Conservation (phyloP, 23 tunicate genomes). For the Styela clava region DNA sequence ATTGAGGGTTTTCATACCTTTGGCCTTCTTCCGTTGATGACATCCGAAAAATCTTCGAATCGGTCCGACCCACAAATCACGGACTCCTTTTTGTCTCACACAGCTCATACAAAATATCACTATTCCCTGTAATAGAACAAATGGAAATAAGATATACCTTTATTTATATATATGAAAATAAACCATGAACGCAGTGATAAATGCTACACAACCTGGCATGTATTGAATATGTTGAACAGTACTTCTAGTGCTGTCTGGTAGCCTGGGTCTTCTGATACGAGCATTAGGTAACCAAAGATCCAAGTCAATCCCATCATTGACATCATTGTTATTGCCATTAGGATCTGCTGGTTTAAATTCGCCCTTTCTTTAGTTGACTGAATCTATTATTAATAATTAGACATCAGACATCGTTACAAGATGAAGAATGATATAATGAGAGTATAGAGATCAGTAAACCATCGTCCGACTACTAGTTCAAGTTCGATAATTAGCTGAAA, state of each 20-base stretch:
- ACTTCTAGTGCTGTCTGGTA: not conserved
- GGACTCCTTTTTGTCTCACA: slow-evolving; percentile 28
- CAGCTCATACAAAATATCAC: slow-evolving; percentile 27
- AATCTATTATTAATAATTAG: not conserved
- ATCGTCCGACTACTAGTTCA: too few species aligned
- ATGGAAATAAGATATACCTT: too few species aligned
- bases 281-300: slow-evolving; percentile 49
- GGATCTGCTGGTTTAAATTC: slow-evolving; percentile 27
- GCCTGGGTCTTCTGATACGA: not conserved
- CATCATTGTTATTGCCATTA: slow-evolving; percentile 52
- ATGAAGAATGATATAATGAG: too few species aligned
- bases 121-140: too few species aligned
- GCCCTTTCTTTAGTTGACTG: slow-evolving; percentile 15
- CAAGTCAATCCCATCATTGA: slow-evolving; percentile 50
- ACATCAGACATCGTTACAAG: too few species aligned
- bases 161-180: too few species aligned
- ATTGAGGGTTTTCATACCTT: not conserved
- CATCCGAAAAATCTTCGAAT: slow-evolving; percentile 6
- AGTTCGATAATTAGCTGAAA: too few species aligned
- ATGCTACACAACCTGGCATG: slow-evolving; percentile 36
- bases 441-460: too few species aligned
- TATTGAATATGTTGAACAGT: slow-evolving; percentile 28
- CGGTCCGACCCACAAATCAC: slow-evolving; percentile 22
- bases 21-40: not conserved
- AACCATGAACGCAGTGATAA: too few species aligned